These are phyloP conservation scores for Plusia festucae DNA, from an alignment of 2,888 invertebrate species.

Conservation along the genomic window DNA sequence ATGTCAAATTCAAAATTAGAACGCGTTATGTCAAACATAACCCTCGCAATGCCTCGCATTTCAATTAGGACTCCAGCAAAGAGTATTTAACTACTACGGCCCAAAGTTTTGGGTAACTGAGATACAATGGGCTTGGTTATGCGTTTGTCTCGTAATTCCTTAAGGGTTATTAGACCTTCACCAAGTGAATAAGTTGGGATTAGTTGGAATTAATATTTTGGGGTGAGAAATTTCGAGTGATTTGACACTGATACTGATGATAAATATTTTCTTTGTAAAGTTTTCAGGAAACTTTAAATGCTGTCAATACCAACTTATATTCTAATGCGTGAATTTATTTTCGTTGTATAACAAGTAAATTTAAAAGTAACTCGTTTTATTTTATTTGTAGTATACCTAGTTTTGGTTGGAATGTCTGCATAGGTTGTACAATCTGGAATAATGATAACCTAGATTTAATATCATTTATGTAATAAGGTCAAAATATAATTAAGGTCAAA, in stretches of 20 bases:
- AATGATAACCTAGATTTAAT: too few species aligned
- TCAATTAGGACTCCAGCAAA: neutral
- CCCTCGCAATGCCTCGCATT: neutral
- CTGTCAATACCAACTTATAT: too few species aligned
- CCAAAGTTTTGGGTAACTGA: conserved; percentile 39
- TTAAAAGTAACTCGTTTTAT: too few species aligned
- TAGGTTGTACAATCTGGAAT: too few species aligned
- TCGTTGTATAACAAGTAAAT: too few species aligned
- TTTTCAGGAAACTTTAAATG: too few species aligned
- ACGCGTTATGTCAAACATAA: neutral
- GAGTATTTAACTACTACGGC: conserved; percentile 3
- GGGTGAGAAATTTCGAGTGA: neutral
- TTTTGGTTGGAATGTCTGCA: too few species aligned
- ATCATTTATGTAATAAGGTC: too few species aligned
- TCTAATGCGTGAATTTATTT: too few species aligned
- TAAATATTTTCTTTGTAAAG: too few species aligned
- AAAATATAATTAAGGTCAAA: too few species aligned
- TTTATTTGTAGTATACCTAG: too few species aligned
- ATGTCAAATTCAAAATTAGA: neutral
- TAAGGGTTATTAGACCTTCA: neutral
- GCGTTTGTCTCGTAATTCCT: conserved; percentile 4
- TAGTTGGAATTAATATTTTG: neutral
- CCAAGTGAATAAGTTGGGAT: conserved; percentile 17
- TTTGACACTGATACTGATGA: neutral
- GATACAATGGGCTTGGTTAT: conserved; percentile 22